Evolutionary conservation across 2,113 vertebrate species (phyloP), one percentile per base, ranked within the genome.

Genomic region (Lichenostomus cassidix): DNA sequence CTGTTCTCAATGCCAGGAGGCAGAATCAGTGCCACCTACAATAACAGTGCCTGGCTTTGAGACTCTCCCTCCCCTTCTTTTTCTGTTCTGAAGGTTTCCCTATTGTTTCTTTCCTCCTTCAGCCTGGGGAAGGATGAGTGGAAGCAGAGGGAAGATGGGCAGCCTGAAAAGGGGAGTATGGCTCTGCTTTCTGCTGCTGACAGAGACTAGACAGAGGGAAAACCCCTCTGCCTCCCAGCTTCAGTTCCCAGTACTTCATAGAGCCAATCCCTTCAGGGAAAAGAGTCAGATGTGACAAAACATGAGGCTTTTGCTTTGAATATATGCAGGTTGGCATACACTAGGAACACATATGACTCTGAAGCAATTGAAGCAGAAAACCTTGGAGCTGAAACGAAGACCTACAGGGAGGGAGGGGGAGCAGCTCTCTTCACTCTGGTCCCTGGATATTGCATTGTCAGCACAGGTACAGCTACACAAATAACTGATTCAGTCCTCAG

Each of bases 101-200:
- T 25, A 5, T 9, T n/a, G 11, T 17, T 23, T 49, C 49, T 29
- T 27, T 3, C 22, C 33, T 23, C 42, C 31, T 71, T 17, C 50
- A 24, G 11, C 31, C 52, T 3, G 0, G 18, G 42, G 19, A 78
- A 78, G 24, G 58, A 52, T 65, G 24, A 78, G 22, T 2, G 5
- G 39, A 25, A 0, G 0, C 37, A 78, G 35, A 41, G 17, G 33
- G 9, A 19, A 52, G n/a, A 33, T 2, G 2, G 4, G 15, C 23
- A 88, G 37, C 28, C 33, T 3, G 1, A 6, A 35, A 55, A 35
- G 27, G 15, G 29, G 17, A 59, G 6, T 7, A 13, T 0, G 2
- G 19, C 12, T 71, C 9, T 8, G 27, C 25, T 49, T 86, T 49
- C 39, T 67, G 10, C 12, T 41, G 33, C 28, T 41, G 65, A 10